Conservation (phyloP, 2,797 vertebrate species). For the Ataeniobius toweri region DNA sequence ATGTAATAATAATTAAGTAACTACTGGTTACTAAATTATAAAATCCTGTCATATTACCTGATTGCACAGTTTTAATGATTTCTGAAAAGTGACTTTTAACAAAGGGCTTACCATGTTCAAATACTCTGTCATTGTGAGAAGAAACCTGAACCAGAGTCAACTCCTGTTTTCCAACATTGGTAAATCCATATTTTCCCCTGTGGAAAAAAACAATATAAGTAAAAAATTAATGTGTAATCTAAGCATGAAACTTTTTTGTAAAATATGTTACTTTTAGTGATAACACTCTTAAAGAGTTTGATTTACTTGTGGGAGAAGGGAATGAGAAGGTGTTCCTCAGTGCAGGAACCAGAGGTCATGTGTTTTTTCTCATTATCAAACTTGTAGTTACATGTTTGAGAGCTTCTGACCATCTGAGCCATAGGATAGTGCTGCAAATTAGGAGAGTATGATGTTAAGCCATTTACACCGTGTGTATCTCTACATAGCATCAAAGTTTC, state of each 20-base stretch:
- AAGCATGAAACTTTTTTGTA: neutral
- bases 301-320: slow-evolving; percentile 90
- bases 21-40: neutral
- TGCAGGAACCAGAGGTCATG: slow-evolving; percentile 86
- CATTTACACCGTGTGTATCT: too few species aligned
- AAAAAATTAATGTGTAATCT: neutral
- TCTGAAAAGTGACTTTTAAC: neutral
- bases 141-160: slow-evolving; percentile 83
- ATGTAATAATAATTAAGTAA: neutral
- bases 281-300: neutral
- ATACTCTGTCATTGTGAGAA: slow-evolving; percentile 87
- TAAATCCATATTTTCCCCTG: slow-evolving; percentile 85
- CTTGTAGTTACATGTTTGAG: slow-evolving; percentile 90
- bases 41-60: neutral
- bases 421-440: slow-evolving; percentile 81
- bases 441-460: slow-evolving; percentile 2
- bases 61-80: neutral
- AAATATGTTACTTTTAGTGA: neutral
- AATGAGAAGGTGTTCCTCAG: slow-evolving; percentile 89
- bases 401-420: slow-evolving; percentile 86
- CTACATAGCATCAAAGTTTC: neutral
- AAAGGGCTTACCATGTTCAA: slow-evolving; percentile 81
- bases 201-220: neutral
- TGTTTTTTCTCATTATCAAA: slow-evolving; percentile 89
- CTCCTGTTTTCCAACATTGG: slow-evolving; percentile 86